phyloP scores from a whole-genome alignment of 2,888 invertebrate species.

The Norana najaformis region DNA sequence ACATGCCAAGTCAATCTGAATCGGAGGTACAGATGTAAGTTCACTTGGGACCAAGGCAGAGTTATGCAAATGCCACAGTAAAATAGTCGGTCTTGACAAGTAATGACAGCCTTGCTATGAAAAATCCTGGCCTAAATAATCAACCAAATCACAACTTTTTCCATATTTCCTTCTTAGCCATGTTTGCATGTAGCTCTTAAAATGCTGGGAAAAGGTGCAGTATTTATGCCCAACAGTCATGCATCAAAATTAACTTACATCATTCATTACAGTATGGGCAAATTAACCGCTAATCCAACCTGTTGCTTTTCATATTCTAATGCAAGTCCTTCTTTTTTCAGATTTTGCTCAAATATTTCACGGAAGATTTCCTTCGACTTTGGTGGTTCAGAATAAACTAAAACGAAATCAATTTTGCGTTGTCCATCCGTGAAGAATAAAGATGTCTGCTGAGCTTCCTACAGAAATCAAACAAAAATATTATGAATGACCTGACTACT shows the following conservation, averaged over 20 bases:
- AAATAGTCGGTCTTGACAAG: background rate
- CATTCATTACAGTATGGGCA: background rate
- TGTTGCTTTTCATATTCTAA: slow-evolving; percentile 46
- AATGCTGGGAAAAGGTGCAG: background rate
- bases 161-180: too few relatives aligned
- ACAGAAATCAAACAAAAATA: background rate
- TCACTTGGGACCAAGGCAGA: background rate
- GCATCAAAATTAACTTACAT: background rate
- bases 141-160: too few relatives aligned
- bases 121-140: too few relatives aligned
- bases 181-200: background rate
- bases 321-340: slow-evolving; percentile 51
- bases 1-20: background rate
- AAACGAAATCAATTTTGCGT: slow-evolving; percentile 82
- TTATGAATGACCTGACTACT: background rate
- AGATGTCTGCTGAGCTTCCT: slow-evolving; percentile 35
- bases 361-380: slow-evolving; percentile 26
- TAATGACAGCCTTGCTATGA: background rate
- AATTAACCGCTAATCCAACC: background rate
- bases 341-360: slow-evolving; percentile 56
- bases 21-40: background rate
- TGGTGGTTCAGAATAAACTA: slow-evolving; percentile 68
- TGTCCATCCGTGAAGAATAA: slow-evolving; percentile 55
- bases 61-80: background rate
- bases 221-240: too few relatives aligned